phyloP scores from a whole-genome alignment of 2,113 vertebrate genomes.

The Rhipidura dahli region DNA sequence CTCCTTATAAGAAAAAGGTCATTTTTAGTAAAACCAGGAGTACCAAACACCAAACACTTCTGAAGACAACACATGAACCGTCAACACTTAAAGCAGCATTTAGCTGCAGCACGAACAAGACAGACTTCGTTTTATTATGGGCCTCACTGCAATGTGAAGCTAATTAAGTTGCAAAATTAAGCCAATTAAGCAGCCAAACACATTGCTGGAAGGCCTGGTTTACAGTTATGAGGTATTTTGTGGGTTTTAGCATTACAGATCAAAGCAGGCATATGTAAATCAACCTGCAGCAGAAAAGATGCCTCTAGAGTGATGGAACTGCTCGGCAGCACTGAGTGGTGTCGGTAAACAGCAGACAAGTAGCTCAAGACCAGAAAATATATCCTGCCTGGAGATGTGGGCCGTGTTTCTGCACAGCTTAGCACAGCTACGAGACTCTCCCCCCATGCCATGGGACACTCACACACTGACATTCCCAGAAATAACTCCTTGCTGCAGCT shows the following conservation, averaged over 20 bases:
- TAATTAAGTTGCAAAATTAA: slow-evolving; percentile 2
- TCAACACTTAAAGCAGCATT: not conserved
- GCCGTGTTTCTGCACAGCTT: not conserved
- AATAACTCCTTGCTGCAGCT: not conserved
- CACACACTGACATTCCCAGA: not conserved
- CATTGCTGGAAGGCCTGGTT: not conserved
- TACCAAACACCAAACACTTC: not conserved
- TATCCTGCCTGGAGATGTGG: not conserved
- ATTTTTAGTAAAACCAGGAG: not conserved
- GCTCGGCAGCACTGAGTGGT: not conserved
- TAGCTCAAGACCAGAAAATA: not conserved
- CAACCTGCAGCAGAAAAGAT: not conserved
- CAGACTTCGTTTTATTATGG: not conserved
- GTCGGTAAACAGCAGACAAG: not conserved
- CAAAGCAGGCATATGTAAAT: not conserved
- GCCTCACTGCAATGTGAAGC: not conserved
- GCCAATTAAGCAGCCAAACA: not conserved
- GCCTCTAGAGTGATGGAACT: not conserved
- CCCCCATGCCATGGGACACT: not conserved
- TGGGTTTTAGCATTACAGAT: not conserved
- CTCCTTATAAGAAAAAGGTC: not conserved
- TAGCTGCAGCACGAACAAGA: not conserved
- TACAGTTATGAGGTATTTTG: not conserved
- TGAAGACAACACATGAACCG: not conserved
- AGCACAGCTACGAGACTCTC: not conserved